phyloP scores from a whole-genome alignment of 2,113 vertebrate species.

The Gracilinanus agilis region DNA sequence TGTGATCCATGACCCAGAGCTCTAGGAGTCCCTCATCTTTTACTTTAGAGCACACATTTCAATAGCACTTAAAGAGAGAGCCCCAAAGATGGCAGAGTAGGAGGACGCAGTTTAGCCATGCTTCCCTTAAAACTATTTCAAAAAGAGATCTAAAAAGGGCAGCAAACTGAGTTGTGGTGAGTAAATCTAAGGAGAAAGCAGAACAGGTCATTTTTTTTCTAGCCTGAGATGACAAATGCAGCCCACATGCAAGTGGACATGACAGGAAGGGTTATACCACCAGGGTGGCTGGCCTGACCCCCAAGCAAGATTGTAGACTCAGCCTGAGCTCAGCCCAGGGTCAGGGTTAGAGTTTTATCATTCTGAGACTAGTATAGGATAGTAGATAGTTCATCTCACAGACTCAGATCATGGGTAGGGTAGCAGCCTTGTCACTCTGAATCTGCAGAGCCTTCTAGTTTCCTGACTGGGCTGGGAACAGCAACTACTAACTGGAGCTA shows the following conservation, averaged over 20 bases:
- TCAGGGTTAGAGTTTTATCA: not conserved
- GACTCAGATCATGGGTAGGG: not conserved
- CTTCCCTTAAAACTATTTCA: not conserved
- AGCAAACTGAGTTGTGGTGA: not conserved
- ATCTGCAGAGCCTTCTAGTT: not conserved
- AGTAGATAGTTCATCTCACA: not conserved
- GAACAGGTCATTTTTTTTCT: not conserved
- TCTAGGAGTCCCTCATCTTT: not conserved
- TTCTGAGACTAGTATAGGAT: not conserved
- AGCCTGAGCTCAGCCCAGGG: not conserved
- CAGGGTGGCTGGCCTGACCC: not conserved
- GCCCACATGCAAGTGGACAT: not conserved
- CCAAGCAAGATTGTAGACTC: not conserved
- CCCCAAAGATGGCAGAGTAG: not conserved
- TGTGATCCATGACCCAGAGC: not conserved
- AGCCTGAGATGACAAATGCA: not conserved
- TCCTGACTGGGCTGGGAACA: not conserved
- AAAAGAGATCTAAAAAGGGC: not conserved
- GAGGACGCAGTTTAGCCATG: not conserved
- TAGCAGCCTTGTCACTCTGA: not conserved
- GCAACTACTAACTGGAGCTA: not conserved
- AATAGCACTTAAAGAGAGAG: not conserved
- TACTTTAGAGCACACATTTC: not conserved
- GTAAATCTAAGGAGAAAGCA: not conserved
- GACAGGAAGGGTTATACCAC: not conserved